phyloP scores from a whole-genome alignment of 2,797 vertebrate species.

The Poliocrania exsul region DNA sequence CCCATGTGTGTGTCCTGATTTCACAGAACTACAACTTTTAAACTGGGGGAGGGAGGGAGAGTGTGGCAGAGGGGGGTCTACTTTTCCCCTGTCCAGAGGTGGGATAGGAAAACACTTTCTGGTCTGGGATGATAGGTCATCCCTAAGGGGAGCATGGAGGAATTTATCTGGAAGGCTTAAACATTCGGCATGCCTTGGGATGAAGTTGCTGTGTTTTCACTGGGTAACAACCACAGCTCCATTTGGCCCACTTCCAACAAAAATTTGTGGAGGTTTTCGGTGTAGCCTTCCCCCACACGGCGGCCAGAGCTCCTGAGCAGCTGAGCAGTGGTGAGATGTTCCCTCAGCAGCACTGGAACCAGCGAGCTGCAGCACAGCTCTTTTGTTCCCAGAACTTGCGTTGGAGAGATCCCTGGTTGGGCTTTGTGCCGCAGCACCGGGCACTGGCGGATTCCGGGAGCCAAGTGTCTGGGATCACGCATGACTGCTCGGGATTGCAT shows the following conservation, averaged over 20 bases:
- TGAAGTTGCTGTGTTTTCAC: slow-evolving; percentile 1
- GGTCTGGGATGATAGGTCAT: slow-evolving; percentile 27
- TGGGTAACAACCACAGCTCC: slow-evolving; percentile 6
- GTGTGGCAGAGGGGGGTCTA: not conserved
- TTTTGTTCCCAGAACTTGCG: slow-evolving; percentile 27
- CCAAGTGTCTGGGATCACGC: not conserved
- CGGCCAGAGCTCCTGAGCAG: not conserved
- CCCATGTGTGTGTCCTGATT: not conserved
- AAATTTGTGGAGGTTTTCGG: not conserved
- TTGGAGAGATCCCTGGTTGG: not conserved
- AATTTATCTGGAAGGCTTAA: slow-evolving; percentile 32
- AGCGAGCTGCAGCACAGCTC: not conserved
- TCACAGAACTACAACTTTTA: not conserved
- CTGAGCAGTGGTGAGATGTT: not conserved
- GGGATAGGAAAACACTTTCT: not conserved
- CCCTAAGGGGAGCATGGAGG: slow-evolving; percentile 1
- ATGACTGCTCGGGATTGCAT: not conserved
- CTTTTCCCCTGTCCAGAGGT: not conserved
- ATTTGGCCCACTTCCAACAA: not conserved
- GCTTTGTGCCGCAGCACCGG: not conserved
- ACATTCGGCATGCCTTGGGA: not conserved
- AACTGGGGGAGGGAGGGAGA: not conserved
- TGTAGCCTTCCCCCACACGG: not conserved
- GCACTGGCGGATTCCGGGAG: not conserved
- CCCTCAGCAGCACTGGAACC: not conserved